Base-by-base conservation (phyloP, 1,140 invertebrate genomes). In the Phortica variegata region DNA sequence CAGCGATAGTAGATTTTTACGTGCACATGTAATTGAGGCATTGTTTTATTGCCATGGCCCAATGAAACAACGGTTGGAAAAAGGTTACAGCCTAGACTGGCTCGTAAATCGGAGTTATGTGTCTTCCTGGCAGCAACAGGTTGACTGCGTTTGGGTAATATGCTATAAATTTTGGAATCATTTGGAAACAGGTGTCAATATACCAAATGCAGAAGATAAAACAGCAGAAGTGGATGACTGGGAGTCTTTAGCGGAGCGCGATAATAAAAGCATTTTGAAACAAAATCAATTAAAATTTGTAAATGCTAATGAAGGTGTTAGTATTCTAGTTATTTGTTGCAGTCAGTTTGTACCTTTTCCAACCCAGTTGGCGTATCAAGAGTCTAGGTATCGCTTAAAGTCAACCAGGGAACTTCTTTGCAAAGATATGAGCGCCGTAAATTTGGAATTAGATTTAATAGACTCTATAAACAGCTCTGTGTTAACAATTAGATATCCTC, bases 381-480 rank as follows among this genome's bases (percentile, higher is more conserved):
- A 56, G 18, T 26, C 58, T 0, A 47, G 52, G 1, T 58, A 49
- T 15, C 56, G 60, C 1, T 40, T 73, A 0, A 47, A 34, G 12
- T 56, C 53, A 0, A 65, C 58, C 1, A 50, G 65, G 2, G 61
- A 73, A 26, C 33, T 73, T 16, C 59, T 73, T 5, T 59, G 58
- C 39, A 58, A 51, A 2, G 65, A 73, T 43, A 73, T 73, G 69
- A 31, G 70, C 2, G 45, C 53, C n/a, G 60, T 43, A 12, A 71
- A 73, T 39, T 34, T 73, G 16, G 62, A 73, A 43, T 37, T 73
- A 29, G 70, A 73, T 38, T 73, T 73, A 41, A 40, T 58, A 16
- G 48, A 56, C 1, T 19, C 36, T 2, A 56, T 29, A 19, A 23
- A 39, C 16, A 58, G 23, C n/a, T 17, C 49, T 13, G 37, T 40